A percentile compares a stretch with the other conserved stretches of the same genome.
These are phyloP conservation scores for Lingula anatina DNA, from an alignment of 2,888 invertebrate species.

Conservation along the genomic window DNA sequence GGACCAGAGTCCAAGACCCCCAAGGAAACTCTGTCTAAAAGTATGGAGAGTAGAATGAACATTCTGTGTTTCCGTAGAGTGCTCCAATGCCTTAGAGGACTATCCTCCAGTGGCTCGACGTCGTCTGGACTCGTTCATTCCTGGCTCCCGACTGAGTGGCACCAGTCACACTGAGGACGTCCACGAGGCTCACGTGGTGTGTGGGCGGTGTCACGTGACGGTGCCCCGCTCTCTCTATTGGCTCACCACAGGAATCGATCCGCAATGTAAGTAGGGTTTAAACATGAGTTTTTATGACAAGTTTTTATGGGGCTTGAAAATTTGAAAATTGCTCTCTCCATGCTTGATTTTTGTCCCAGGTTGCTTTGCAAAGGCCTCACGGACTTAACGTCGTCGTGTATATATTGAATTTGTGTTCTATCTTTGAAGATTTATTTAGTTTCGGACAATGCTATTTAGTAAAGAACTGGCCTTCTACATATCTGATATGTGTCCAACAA, in stretches of 20 bases:
- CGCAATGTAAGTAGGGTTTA: slow-evolving; percentile 28
- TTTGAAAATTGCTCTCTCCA: too few relatives aligned
- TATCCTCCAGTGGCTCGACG: slow-evolving; percentile 22
- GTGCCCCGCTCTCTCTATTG: slow-evolving; percentile 24
- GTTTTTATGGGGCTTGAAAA: too few relatives aligned
- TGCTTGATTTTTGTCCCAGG: too few relatives aligned
- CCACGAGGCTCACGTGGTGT: slow-evolving; percentile 22
- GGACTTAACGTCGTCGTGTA: too few relatives aligned
- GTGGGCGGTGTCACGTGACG: slow-evolving; percentile 24
- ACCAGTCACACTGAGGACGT: slow-evolving; percentile 13
- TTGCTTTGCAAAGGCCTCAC: too few relatives aligned
- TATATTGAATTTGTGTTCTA: too few relatives aligned
- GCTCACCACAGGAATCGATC: slow-evolving; percentile 31
- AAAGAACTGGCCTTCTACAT: too few relatives aligned
- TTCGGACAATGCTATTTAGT: too few relatives aligned
- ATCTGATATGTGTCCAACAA: too few relatives aligned
- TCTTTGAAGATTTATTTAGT: too few relatives aligned
- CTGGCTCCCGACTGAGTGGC: slow-evolving; percentile 24
- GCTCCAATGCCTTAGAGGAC: slow-evolving; percentile 19
- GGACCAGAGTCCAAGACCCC: too few relatives aligned
- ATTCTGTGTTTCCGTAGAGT: slow-evolving; percentile 13
- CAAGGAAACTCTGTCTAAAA: not conserved
- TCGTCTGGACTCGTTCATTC: slow-evolving; percentile 37
- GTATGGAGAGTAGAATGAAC: not conserved
- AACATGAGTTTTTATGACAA: too few relatives aligned